phyloP scores from a whole-genome alignment of 2,888 invertebrate species.

The Mystacides longicornis region DNA sequence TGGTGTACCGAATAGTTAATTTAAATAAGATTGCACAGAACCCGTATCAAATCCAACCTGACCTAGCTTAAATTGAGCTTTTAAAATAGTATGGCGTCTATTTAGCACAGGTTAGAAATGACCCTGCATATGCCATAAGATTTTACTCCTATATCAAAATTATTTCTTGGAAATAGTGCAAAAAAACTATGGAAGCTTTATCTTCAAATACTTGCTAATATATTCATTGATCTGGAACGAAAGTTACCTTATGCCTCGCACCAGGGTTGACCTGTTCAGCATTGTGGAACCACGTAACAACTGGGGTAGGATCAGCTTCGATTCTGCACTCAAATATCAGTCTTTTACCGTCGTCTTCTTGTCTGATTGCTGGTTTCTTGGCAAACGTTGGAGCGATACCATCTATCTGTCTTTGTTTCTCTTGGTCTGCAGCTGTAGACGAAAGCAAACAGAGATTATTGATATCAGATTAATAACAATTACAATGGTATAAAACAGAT shows the following conservation, averaged over 20 bases:
- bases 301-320: conserved; percentile 86
- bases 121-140: too few species aligned
- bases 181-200: too few species aligned
- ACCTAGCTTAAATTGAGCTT: too few species aligned
- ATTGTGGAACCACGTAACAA: conserved; percentile 87
- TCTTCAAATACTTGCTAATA: too few species aligned
- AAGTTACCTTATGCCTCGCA: conserved; percentile 81
- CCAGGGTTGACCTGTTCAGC: conserved; percentile 72
- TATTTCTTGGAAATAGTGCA: too few species aligned
- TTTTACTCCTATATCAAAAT: too few species aligned
- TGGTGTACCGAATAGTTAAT: too few species aligned
- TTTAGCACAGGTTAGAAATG: too few species aligned
- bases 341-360: conserved; percentile 93
- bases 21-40: too few species aligned
- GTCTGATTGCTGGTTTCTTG: conserved; percentile 94
- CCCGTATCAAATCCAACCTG: too few species aligned
- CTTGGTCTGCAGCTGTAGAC: conserved; percentile 93
- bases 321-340: conserved; percentile 91
- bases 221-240: too few species aligned
- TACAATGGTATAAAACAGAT: background rate
- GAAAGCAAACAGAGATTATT: conserved; percentile 39
- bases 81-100: too few species aligned
- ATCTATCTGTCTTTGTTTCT: conserved; percentile 95
- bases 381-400: conserved; percentile 96
- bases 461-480: background rate